Evolutionary conservation across 2,797 vertebrate species (phyloP).

Genomic region (Paramormyrops hopkinsi): DNA sequence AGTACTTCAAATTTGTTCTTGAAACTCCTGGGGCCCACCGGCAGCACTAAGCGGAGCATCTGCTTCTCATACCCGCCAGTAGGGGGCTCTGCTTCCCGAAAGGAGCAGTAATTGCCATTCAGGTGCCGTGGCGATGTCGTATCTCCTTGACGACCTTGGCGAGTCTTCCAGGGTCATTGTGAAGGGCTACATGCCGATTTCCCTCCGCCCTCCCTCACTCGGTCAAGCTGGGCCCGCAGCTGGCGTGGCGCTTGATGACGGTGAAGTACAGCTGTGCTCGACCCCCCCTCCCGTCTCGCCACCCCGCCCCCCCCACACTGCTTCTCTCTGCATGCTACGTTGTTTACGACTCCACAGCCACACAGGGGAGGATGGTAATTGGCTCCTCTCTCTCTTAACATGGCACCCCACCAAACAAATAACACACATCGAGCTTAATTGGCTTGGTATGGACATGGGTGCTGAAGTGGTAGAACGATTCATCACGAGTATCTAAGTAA

Average conservation of each 20-base stretch:
- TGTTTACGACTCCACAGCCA: background rate
- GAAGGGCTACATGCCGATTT: background rate
- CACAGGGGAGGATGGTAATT: background rate
- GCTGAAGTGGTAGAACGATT: background rate
- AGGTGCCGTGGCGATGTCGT: background rate
- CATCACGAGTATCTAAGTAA: slow-evolving; percentile 5
- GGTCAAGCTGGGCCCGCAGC: background rate
- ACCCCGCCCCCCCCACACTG: background rate
- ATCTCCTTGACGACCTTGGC: background rate
- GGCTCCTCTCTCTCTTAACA: background rate
- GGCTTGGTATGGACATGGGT: background rate
- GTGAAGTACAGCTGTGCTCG: background rate
- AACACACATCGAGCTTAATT: background rate
- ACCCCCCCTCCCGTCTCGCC: background rate
- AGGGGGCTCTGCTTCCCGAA: background rate
- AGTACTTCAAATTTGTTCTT: background rate
- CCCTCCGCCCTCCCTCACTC: no score
- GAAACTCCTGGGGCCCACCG: background rate
- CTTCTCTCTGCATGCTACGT: background rate
- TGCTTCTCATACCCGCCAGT: background rate
- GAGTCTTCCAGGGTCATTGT: background rate
- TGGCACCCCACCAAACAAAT: background rate
- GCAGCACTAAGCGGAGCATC: background rate
- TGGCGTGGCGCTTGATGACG: background rate
- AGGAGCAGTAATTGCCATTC: background rate